A percentile compares a stretch with the other conserved stretches of the same genome.
These are phyloP conservation scores for Cheilosia vulpina DNA, from an alignment of 2,888 invertebrate species.

Conservation along the genomic window DNA sequence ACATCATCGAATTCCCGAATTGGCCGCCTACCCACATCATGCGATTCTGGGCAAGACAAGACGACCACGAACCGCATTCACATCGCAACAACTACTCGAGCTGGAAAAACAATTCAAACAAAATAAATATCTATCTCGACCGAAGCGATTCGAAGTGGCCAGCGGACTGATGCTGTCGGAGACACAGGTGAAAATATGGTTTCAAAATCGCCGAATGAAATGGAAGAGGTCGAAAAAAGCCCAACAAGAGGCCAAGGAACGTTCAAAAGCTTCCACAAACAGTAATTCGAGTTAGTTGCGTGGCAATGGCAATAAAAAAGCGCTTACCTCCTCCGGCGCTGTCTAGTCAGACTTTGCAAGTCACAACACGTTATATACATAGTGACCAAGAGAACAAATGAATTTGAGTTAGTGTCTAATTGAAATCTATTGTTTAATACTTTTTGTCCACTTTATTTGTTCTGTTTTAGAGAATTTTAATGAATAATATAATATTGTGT, in stretches of 20 bases:
- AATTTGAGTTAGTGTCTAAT: constrained; percentile 6
- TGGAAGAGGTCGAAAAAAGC: constrained; percentile 99
- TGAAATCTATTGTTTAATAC: constrained; percentile 31
- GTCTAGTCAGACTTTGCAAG: constrained; percentile 68
- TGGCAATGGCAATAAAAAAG: neutral
- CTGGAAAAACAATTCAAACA: constrained; percentile 99
- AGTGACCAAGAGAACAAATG: constrained; percentile 32
- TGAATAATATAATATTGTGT: constrained; percentile 21
- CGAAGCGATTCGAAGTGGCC: constrained; percentile 99
- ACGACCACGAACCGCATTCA: constrained; percentile 98
- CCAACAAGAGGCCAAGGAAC: constrained; percentile 91
- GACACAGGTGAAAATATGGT: constrained; percentile 99
- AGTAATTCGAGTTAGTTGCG: constrained; percentile 63
- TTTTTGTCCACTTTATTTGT: constrained; percentile 57
- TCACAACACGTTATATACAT: constrained; percentile 13
- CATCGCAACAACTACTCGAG: constrained; percentile 96
- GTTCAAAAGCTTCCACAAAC: constrained; percentile 78
- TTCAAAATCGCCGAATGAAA: constrained; percentile 99
- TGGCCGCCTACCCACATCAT: constrained; percentile 90
- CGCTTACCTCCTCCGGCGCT: neutral
- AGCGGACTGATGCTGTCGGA: constrained; percentile 98
- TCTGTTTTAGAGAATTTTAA: constrained; percentile 72
- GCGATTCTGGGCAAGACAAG: constrained; percentile 93
- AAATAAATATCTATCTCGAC: constrained; percentile 99
- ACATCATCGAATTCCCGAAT: constrained; percentile 93